phyloP scores from a whole-genome alignment of 1,140 invertebrate genomes.

The Teleopsis dalmanni region DNA sequence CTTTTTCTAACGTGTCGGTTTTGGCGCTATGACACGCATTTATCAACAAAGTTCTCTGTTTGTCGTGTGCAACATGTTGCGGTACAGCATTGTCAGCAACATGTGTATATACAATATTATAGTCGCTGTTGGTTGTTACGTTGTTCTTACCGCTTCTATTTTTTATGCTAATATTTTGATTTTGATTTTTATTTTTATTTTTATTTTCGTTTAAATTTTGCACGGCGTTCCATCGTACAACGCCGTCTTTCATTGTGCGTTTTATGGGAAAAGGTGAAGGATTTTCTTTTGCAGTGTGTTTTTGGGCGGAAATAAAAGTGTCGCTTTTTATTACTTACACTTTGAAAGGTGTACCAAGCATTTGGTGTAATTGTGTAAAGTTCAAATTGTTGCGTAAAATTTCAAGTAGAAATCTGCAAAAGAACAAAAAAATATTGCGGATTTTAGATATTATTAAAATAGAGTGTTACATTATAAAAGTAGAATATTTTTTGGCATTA shows the following conservation, averaged over 20 bases:
- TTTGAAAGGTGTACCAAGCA: too few relatives aligned
- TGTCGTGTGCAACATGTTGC: background rate
- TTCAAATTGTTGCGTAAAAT: too few relatives aligned
- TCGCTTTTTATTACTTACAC: too few relatives aligned
- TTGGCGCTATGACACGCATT: background rate
- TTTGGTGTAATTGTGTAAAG: too few relatives aligned
- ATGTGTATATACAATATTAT: background rate
- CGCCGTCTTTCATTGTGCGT: constrained; percentile 46
- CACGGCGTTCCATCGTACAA: constrained; percentile 38
- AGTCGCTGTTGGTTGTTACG: background rate
- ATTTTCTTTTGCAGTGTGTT: background rate
- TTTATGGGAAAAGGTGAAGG: background rate
- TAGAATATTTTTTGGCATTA: too few relatives aligned
- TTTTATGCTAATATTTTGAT: background rate
- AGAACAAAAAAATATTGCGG: too few relatives aligned
- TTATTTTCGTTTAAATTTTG: constrained; percentile 18
- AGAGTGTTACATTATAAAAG: too few relatives aligned
- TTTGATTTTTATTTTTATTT: constrained; percentile 11
- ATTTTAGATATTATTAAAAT: too few relatives aligned
- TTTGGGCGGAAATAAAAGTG: background rate
- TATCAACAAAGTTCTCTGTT: too few relatives aligned
- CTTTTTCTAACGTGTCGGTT: background rate
- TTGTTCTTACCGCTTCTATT: constrained; percentile 1
- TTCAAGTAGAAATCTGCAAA: too few relatives aligned
- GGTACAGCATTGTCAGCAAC: background rate